These are phyloP conservation scores for Cepaea nemoralis DNA, from an alignment of 1,140 invertebrate genomes.

Conservation along the genomic window DNA sequence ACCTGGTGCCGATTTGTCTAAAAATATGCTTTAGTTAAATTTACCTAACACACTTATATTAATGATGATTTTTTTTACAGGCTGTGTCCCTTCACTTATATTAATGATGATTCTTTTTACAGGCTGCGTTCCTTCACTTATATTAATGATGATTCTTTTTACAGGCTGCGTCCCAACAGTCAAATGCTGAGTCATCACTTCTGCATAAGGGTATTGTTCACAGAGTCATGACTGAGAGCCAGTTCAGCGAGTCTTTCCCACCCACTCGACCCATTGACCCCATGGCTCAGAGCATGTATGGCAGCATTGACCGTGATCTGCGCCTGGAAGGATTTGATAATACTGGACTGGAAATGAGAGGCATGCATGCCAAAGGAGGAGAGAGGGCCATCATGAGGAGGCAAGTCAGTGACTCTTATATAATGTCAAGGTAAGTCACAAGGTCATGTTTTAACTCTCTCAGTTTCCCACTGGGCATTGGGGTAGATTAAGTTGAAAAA, in stretches of 20 bases:
- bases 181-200: not conserved
- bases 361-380: not conserved
- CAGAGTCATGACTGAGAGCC: constrained; percentile 56
- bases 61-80: too few relatives aligned
- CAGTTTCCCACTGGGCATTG: too few relatives aligned
- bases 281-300: constrained; percentile 69
- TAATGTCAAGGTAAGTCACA: constrained; percentile 27
- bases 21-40: too few relatives aligned
- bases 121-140: too few relatives aligned
- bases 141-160: too few relatives aligned
- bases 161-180: not conserved
- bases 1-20: too few relatives aligned
- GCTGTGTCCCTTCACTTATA: too few relatives aligned
- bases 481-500: too few relatives aligned
- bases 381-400: constrained; percentile 5
- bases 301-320: constrained; percentile 61
- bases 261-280: constrained; percentile 51
- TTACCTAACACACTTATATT: too few relatives aligned
- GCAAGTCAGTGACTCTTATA: constrained; percentile 34
- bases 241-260: constrained; percentile 55
- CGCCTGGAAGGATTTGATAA: constrained; percentile 32
- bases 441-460: too few relatives aligned
- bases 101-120: too few relatives aligned
- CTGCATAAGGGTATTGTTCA: constrained; percentile 30
- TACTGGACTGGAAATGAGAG: constrained; percentile 7